A percentile compares a stretch with the other conserved stretches of the same genome.
Conservation (phyloP, 1,140 invertebrate species). For the Myzus persicae region DNA sequence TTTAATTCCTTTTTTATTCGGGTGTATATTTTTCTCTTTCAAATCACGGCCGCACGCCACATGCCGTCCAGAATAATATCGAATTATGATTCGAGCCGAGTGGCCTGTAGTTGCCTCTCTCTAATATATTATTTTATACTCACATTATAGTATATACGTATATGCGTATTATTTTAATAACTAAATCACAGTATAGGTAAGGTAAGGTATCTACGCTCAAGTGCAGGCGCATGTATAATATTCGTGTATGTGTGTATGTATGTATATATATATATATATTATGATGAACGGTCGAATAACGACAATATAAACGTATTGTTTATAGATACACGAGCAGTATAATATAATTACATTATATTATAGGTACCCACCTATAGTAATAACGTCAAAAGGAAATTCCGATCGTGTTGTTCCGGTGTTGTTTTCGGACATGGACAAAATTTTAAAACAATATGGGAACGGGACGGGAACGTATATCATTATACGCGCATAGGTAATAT, state of each 20-base stretch:
- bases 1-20: background rate
- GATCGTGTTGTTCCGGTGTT: background rate
- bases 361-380: background rate
- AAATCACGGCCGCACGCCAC: conserved; percentile 35
- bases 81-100: conserved; percentile 24
- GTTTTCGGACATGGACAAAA: conserved; percentile 23
- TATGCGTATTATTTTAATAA: background rate
- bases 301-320: background rate
- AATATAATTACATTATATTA: background rate
- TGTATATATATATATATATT: background rate
- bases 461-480: background rate
- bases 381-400: background rate
- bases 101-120: background rate
- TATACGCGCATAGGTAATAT: background rate
- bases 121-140: background rate
- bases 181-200: background rate
- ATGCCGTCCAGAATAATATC: conserved; percentile 46
- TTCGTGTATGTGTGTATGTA: too few species aligned
- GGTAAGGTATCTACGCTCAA: background rate
- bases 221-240: background rate
- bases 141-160: background rate
- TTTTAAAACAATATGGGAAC: background rate
- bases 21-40: conserved; percentile 24
- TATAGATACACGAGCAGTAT: background rate
- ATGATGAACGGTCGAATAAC: background rate